phyloP scores from a whole-genome alignment of 1,140 invertebrate species.

The Drosophila takahashii region DNA sequence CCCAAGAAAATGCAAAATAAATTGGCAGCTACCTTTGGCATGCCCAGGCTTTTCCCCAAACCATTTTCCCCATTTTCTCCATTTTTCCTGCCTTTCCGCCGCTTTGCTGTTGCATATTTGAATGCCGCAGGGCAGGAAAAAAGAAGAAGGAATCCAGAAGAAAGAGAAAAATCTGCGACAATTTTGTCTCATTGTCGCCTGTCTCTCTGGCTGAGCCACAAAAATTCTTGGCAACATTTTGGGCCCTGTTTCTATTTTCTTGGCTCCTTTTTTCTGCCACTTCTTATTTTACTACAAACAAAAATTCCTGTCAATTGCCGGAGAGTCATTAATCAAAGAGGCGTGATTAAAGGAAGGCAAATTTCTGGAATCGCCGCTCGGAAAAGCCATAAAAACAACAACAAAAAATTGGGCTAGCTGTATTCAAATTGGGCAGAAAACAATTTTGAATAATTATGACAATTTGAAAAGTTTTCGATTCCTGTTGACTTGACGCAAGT shows the following conservation, averaged over 20 bases:
- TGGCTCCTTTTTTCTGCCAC: neutral
- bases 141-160: slow-evolving; percentile 9
- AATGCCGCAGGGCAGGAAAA: slow-evolving; percentile 41
- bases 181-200: slow-evolving; percentile 50
- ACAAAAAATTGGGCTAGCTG: neutral
- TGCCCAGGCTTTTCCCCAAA: slow-evolving; percentile 18
- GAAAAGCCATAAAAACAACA: slow-evolving; percentile 4
- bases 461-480: slow-evolving; percentile 70
- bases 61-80: neutral
- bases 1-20: slow-evolving; percentile 72
- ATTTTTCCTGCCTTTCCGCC: slow-evolving; percentile 4
- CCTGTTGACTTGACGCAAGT: slow-evolving; percentile 30
- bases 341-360: slow-evolving; percentile 31
- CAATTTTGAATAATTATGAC: slow-evolving; percentile 77
- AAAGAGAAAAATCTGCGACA: slow-evolving; percentile 49
- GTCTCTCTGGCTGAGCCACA: slow-evolving; percentile 41
- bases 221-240: slow-evolving; percentile 45
- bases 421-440: slow-evolving; percentile 61
- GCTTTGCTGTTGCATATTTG: slow-evolving; percentile 68
- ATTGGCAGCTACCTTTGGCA: slow-evolving; percentile 78
- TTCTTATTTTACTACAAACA: slow-evolving; percentile 9
- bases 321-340: slow-evolving; percentile 67
- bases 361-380: slow-evolving; percentile 13
- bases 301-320: slow-evolving; percentile 55
- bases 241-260: slow-evolving; percentile 6